Evolutionary conservation across 35 echinoderm and acorn worm genomes (phyloP), one percentile per base, ranked within the genome.

Genomic region (Lytechinus pictus): DNA sequence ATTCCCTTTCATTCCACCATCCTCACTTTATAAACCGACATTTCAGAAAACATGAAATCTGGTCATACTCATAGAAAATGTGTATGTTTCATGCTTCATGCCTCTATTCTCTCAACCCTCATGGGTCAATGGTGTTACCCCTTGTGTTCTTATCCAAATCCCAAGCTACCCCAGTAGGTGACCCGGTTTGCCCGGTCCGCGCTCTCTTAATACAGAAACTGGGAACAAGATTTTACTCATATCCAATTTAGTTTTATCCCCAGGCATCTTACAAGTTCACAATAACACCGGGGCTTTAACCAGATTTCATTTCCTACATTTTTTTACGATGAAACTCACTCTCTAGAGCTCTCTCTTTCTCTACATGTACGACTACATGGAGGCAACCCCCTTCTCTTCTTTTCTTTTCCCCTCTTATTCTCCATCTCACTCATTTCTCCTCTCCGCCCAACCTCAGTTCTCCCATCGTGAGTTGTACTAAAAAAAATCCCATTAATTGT

Each of bases 211-310:
- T 79, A 44, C 13, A 58, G 9, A 79, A 79, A 79, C 66, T n/a
- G 16, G 66, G 66, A 24, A 79, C 66, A n/a, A 24, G 66, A 79
- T 79, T 44, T 79, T 79, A 79, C 66, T 24, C 19, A 28, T 28
- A 90, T 90, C 88, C 88, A 90, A 90, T 90, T 90, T 90, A 90
- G 28, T 90, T 54, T 90, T 90, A 33, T 90, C 88, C 88, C 29
- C 29, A 9, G 88, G 88, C 88, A 54, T 44, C 88, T 14, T 44
- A 33, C 88, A 90, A 90, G 88, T 90, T 90, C 88, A 90, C 28
- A 90, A 90, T 90, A 90, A 90, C 88, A 79, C 66, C 66, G 21
- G 66, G 66, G 66, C 4, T 79, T 24, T 79, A 79, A 79, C 66
- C 21, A 24, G 66, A 79, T 79, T 79, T 79, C 66, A 79, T 79